Conservation (phyloP, 2,113 vertebrate genomes). For the Cairina moschata region DNA sequence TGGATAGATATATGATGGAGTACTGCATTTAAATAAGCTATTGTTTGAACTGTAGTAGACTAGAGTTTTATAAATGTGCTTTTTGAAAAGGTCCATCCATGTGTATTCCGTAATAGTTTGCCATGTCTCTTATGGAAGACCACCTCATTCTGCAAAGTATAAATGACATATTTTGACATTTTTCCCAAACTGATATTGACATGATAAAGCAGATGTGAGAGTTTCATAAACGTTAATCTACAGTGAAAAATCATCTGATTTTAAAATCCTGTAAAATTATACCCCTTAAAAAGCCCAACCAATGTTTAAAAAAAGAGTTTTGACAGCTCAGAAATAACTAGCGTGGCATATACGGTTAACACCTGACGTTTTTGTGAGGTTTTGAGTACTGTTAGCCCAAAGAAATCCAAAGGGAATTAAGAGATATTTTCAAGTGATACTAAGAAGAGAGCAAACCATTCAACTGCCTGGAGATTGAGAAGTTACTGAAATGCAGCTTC, state of each 20-base stretch:
- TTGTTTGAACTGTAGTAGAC: background rate
- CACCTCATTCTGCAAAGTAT: background rate
- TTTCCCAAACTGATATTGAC: background rate
- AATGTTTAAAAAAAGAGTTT: background rate
- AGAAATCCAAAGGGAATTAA: background rate
- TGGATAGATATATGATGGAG: background rate
- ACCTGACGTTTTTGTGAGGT: background rate
- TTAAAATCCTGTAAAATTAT: background rate
- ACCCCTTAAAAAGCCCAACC: background rate
- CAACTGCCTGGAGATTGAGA: background rate
- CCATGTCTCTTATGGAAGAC: background rate
- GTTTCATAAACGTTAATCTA: background rate
- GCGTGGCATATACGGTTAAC: background rate
- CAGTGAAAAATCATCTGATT: background rate
- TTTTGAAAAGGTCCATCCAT: background rate
- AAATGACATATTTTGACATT: background rate
- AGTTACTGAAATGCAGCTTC: constrained; percentile 34
- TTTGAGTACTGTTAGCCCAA: background rate
- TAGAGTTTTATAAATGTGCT: background rate
- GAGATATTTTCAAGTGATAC: constrained; percentile 12
- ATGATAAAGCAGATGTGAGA: background rate
- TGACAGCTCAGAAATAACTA: background rate
- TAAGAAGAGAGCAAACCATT: constrained; percentile 11
- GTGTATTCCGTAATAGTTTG: background rate
- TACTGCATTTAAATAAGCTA: background rate